Conservation (phyloP, 2,888 invertebrate species). For the Fragum sueziense region DNA sequence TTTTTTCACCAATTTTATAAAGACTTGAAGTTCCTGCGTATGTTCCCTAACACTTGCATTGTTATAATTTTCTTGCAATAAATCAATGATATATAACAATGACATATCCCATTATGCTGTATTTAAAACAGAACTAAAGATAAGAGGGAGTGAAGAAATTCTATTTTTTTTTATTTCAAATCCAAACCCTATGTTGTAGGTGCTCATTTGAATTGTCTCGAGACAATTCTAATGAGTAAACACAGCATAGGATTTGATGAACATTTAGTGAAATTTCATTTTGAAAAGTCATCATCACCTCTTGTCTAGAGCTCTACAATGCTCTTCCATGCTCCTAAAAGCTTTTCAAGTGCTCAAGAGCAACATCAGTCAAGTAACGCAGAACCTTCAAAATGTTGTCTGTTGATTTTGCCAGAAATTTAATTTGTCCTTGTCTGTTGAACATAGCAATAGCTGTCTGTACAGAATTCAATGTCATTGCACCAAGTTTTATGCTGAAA, state of each 20-base stretch:
- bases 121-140: no score
- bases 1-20: background rate
- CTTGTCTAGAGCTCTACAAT: background rate
- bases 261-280: no score
- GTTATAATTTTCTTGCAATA: background rate
- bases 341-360: conserved; percentile 5
- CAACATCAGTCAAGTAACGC: conserved; percentile 8
- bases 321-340: background rate
- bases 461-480: conserved; percentile 65
- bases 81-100: background rate
- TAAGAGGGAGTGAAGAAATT: no score
- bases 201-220: no score
- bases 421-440: conserved; percentile 71
- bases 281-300: no score
- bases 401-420: conserved; percentile 54
- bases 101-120: background rate
- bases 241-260: no score
- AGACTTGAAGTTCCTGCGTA: background rate
- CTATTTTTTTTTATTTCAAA: no score
- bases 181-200: no score
- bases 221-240: no score
- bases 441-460: conserved; percentile 71
- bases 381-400: conserved; percentile 15
- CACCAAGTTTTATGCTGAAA: conserved; percentile 69
- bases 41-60: background rate